These are phyloP conservation scores for Rostrhamus sociabilis DNA, from an alignment of 2,797 vertebrate genomes.

Conservation along the genomic window DNA sequence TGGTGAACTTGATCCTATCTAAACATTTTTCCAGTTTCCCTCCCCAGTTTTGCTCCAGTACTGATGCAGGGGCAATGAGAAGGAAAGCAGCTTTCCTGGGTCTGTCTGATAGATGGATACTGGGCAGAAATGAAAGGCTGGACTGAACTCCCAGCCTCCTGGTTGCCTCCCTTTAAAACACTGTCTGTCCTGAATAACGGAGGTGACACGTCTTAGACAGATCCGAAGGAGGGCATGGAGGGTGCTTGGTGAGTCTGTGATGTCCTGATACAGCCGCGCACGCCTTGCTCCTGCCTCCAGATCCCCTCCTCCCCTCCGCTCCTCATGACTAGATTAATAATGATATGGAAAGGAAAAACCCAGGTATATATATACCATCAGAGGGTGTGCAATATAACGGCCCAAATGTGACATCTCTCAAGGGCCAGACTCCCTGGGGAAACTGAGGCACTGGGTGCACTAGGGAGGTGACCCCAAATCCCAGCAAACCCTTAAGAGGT, in stretches of 20 bases:
- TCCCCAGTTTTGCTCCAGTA: background rate
- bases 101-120: background rate
- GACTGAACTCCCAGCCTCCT: background rate
- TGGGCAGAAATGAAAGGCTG: background rate
- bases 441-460: background rate
- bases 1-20: background rate
- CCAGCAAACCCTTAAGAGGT: background rate
- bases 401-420: background rate
- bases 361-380: background rate
- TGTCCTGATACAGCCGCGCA: background rate
- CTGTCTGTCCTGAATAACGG: background rate
- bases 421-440: background rate
- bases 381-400: fast-evolving
- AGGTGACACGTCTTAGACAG: background rate
- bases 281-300: background rate
- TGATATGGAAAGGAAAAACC: background rate
- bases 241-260: background rate
- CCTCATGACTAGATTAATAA: background rate
- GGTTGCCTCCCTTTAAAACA: background rate
- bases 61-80: background rate
- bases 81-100: background rate
- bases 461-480: fast-evolving
- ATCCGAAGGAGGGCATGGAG: background rate
- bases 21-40: background rate
- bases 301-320: background rate